phyloP scores from a whole-genome alignment of 2,888 invertebrate genomes.

The Campoplex capitator region DNA sequence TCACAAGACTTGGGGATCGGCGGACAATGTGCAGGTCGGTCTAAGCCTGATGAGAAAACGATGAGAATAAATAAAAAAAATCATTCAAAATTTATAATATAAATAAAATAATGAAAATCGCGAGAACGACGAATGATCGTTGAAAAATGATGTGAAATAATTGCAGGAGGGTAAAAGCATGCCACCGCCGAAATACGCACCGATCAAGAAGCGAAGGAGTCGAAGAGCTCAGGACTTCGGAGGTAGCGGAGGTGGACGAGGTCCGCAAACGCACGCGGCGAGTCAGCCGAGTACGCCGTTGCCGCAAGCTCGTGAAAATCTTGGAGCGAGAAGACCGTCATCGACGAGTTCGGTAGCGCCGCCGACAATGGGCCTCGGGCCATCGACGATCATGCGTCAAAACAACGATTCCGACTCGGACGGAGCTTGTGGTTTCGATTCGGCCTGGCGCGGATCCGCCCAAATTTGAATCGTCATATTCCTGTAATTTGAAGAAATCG shows the following conservation, averaged over 20 bases:
- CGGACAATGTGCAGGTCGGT: slow-evolving; percentile 91
- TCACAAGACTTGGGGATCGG: slow-evolving; percentile 95
- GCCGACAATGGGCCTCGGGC: slow-evolving; percentile 78
- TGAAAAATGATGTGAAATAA: background rate
- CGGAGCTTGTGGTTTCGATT: slow-evolving; percentile 94
- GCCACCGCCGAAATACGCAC: slow-evolving; percentile 91
- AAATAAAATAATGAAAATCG: background rate
- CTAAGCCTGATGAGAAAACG: background rate
- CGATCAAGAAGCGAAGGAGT: slow-evolving; percentile 89
- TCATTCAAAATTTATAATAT: too few species aligned
- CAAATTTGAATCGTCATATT: slow-evolving; percentile 75
- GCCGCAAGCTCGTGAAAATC: slow-evolving; percentile 70
- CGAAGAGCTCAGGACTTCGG: slow-evolving; percentile 86
- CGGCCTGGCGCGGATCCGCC: slow-evolving; percentile 87
- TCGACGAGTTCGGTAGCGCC: slow-evolving; percentile 84
- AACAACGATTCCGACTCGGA: slow-evolving; percentile 94
- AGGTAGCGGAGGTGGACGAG: slow-evolving; percentile 74
- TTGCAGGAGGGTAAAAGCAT: slow-evolving; percentile 84
- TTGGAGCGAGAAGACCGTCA: slow-evolving; percentile 77
- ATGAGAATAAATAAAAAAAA: too few species aligned
- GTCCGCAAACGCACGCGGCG: slow-evolving; percentile 62
- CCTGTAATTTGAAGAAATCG: background rate
- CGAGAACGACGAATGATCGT: background rate
- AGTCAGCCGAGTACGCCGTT: slow-evolving; percentile 81
- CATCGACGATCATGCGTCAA: slow-evolving; percentile 84